Evolutionary conservation across 2,113 vertebrate species (phyloP).

Genomic region (Callospermophilus lateralis): DNA sequence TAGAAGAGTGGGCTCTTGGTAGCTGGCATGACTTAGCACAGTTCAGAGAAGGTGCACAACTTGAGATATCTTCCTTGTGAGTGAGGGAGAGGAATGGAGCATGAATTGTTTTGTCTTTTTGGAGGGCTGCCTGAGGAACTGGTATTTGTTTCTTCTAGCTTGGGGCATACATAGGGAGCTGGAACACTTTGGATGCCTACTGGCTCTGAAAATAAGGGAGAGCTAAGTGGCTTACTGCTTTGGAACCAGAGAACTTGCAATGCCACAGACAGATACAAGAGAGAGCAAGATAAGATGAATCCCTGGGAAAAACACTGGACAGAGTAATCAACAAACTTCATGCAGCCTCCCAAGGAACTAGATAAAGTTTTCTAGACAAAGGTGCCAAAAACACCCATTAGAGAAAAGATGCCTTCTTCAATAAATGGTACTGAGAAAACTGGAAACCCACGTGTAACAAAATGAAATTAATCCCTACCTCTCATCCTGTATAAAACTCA

Average conservation of each 20-base stretch:
- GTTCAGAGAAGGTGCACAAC: not conserved
- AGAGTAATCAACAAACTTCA: not conserved
- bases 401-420: no score
- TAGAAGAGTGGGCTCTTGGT: not conserved
- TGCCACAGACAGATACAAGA: not conserved
- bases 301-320: not conserved
- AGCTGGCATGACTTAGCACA: not conserved
- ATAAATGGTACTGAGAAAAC: no score
- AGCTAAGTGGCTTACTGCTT: not conserved
- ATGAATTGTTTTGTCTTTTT: no score
- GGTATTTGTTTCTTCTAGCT: not conserved
- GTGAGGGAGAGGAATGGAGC: not conserved
- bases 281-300: not conserved
- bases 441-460: no score
- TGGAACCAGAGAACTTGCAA: not conserved
- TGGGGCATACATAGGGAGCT: not conserved
- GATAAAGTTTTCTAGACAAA: no score
- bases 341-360: not conserved
- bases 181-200: not conserved
- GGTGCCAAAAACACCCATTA: no score
- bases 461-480: no score
- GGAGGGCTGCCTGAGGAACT: not conserved
- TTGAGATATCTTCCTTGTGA: not conserved
- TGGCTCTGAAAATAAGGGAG: not conserved
- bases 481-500: no score